Percentiles rank a stretch among this genome's conserved stretches.
These are phyloP conservation scores for Drosophila pruinosa DNA, from an alignment of 1,140 invertebrate genomes.

Conservation along the genomic window DNA sequence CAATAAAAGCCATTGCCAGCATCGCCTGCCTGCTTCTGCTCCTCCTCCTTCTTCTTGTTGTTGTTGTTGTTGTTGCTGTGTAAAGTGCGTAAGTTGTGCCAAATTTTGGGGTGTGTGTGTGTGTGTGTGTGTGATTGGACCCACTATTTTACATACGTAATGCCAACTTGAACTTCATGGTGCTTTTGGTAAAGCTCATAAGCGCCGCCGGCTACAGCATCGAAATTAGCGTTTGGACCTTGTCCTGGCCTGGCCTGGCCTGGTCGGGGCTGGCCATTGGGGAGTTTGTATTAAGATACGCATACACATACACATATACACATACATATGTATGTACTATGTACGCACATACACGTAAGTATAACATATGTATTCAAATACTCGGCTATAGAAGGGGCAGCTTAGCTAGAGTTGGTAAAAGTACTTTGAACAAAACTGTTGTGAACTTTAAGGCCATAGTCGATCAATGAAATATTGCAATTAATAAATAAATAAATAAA, in stretches of 20 bases:
- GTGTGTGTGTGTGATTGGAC: constrained; percentile 30
- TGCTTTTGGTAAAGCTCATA: constrained; percentile 66
- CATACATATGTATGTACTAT: not conserved
- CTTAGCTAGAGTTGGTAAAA: not conserved
- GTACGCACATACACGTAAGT: not conserved
- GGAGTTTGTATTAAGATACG: not conserved
- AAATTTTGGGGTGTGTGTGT: constrained; percentile 5
- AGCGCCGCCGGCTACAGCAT: constrained; percentile 66
- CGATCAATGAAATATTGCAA: no score
- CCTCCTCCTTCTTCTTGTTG: not conserved
- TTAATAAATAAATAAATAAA: no score
- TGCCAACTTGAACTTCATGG: constrained; percentile 74
- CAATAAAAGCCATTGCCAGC: constrained; percentile 69
- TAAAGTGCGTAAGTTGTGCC: constrained; percentile 69
- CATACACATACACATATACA: not conserved
- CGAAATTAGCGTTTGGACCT: constrained; percentile 69
- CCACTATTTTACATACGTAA: constrained; percentile 80
- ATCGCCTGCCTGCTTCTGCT: constrained; percentile 19
- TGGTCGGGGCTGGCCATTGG: no score
- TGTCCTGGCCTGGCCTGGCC: no score
- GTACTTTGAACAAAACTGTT: no score
- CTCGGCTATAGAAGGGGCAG: no score
- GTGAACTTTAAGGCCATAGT: no score
- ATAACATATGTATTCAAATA: not conserved
- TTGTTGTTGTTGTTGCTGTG: constrained; percentile 15